phyloP scores from a whole-genome alignment of 2,113 vertebrate genomes.

The Onychostoma macrolepis region DNA sequence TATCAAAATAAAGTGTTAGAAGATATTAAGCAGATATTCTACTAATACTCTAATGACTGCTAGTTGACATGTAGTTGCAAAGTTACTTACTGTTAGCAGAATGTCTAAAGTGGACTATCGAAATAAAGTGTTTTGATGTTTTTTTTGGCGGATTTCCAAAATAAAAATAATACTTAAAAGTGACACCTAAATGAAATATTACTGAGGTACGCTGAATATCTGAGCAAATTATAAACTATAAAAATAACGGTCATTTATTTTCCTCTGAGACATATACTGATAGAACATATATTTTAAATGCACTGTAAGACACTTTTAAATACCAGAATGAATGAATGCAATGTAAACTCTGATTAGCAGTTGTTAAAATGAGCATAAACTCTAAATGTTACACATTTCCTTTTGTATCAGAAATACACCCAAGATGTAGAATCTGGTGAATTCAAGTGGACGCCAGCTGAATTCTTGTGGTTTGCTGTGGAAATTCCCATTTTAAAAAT shows the following conservation, averaged over 20 bases:
- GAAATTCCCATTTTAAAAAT: slow-evolving; percentile 61
- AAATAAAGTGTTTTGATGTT: too few species aligned
- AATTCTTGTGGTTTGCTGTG: slow-evolving; percentile 51
- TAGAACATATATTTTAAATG: neutral
- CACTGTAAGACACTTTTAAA: neutral
- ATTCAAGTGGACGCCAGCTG: slow-evolving; percentile 49
- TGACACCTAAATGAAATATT: neutral
- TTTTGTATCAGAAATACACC: neutral
- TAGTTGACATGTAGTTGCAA: too few species aligned
- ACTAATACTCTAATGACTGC: too few species aligned
- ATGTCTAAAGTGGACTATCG: too few species aligned
- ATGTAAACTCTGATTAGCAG: neutral
- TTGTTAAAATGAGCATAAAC: neutral
- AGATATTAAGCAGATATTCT: too few species aligned
- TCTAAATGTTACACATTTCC: neutral
- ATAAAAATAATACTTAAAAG: neutral
- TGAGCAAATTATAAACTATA: neutral
- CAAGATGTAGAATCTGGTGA: neutral
- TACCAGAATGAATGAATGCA: neutral
- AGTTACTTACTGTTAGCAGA: too few species aligned
- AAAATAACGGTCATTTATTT: neutral
- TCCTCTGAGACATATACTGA: neutral
- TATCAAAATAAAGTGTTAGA: too few species aligned
- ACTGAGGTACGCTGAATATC: too few species aligned
- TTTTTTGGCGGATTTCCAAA: neutral